These are phyloP conservation scores for Epinephelus cyanopodus DNA, from an alignment of 2,113 vertebrate species.

Conservation along the genomic window DNA sequence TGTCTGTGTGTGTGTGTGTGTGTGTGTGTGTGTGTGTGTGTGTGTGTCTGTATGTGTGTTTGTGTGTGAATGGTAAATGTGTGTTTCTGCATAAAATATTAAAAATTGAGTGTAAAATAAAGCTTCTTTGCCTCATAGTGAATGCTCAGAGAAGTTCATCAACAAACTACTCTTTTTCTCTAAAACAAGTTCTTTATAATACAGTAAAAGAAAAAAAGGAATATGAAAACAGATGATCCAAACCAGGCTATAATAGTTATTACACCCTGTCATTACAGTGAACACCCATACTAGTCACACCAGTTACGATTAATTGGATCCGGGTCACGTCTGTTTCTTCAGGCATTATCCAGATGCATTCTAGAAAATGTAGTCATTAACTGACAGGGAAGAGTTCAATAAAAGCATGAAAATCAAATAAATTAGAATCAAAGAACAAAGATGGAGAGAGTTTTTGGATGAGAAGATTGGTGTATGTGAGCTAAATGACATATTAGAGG, in stretches of 20 bases:
- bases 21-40: no score
- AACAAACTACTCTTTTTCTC: neutral
- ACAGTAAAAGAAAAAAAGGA: neutral
- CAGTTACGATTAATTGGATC: neutral
- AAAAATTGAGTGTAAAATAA: neutral
- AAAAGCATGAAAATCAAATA: neutral
- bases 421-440: neutral
- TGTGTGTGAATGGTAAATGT: no score
- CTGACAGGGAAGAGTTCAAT: neutral
- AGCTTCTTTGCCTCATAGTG: neutral
- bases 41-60: no score
- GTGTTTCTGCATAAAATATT: neutral
- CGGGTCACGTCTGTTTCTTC: neutral
- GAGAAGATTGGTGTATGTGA: neutral
- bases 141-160: neutral
- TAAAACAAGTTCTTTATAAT: neutral
- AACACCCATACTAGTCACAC: neutral
- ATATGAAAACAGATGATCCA: neutral
- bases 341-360: neutral
- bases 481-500: neutral
- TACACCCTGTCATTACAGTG: neutral
- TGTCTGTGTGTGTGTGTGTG: no score
- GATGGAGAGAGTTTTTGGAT: neutral
- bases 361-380: neutral
- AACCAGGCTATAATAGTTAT: neutral